Base-by-base conservation (phyloP, 2,113 vertebrate species). In the Sturnus vulgaris region DNA sequence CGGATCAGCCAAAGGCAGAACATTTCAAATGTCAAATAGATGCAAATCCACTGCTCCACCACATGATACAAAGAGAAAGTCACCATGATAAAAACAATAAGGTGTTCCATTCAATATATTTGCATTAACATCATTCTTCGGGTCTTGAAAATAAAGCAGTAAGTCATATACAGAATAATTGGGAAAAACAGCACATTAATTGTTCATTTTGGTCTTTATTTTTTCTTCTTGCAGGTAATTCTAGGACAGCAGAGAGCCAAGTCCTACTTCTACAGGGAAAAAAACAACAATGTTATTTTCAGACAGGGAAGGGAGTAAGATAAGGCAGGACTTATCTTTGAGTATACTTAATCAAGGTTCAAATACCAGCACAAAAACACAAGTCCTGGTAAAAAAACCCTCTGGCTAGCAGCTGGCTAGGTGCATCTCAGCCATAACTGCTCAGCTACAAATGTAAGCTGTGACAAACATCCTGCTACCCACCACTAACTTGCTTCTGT, bases 51-150 rank as follows among this genome's bases (percentile, higher is more conserved):
- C 68, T 64, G 72, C 56, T 68, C 9, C 47, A 47, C 59, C 57
- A 82, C 63, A 82, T 60, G 57, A 95, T 28, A 82, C 72, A 85
- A 87, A 64, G 61, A 30, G 39, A 92, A 93, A 95, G 40, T 77
- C 75, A 65, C 40, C 13, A 55, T 60, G 70, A 94, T 87, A 91
- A 89, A 95, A 95, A 82, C 82, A 94, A 65, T 77, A 88, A 92
- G 82, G 50, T 88, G 47, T 73, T 94, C 42, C 35, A 90, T 65
- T 47, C 53, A 77, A 68, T 82, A 93, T 42, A 57, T 21, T 82
- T 22, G 12, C 46, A 87, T 85, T 89, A 91, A 60, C 23, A 76
- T 17, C 11, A 17, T 61, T 95, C 30, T 84, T 89, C 15, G 3
- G 60, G 30, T 86, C 78, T 76, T 7, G 6, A 92, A 95, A 92